Evolutionary conservation across 2,113 vertebrate species (phyloP), one percentile per base, ranked within the genome.

Genomic region (Aptenodytes patagonicus): DNA sequence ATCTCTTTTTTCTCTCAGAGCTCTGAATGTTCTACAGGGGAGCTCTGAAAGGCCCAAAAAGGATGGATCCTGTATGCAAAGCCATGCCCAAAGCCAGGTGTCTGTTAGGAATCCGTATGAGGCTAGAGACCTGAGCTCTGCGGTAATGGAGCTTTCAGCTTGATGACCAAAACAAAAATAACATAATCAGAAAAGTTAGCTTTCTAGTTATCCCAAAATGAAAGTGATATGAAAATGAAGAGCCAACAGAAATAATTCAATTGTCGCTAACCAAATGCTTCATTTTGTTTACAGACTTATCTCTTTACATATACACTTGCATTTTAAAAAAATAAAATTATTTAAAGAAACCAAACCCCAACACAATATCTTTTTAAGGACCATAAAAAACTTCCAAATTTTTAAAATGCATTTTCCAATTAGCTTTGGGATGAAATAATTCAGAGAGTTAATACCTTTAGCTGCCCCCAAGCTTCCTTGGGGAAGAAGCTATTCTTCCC

Each of bases 21-120:
- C 22, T 38, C 68, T 22, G 20, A 7, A 0, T 7, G 10, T 82
- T 10, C 77, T 49, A 1, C 2, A 1, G 4, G 49, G 32, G 46
- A 82, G 14, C 26, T 46, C 64, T 7, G 16, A 51, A 58, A 70
- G 36, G 38, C 20, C 5, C 26, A 2, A 7, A 1, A 44, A 34
- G 55, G 54, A 17, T 0, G 3, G 58, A 31, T 61, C 18, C 76
- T 5, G 9, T 1, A 4, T 0, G 44, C 64, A 72, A 51, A 80
- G 21, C 38, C 21, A 1, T 34, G 60, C 54, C 34, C 3, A 0
- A 6, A 34, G 70, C 17, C 75, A 14, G 28, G 26, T 1, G 26
- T 6, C 20, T 2, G 13, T 6, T 60, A 79, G 46, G 79, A 18
- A 1, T 2, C 0, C 1, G 34, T 18, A 8, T 4, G 14, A 86